Evolutionary conservation across 2,797 vertebrate genomes (phyloP), one percentile per base, ranked within the genome.

Genomic region (Sparidentex hasta): DNA sequence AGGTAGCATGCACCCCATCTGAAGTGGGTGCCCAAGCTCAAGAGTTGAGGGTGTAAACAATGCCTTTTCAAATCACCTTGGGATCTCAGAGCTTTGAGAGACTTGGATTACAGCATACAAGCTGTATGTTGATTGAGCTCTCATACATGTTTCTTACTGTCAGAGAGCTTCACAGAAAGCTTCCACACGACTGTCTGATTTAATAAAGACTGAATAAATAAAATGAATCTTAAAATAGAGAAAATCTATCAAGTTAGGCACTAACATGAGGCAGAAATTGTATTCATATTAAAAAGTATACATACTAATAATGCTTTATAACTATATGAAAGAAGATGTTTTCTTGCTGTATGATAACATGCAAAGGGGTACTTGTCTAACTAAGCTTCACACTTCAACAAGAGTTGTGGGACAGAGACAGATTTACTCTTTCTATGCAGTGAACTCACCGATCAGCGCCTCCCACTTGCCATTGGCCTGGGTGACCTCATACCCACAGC

Each of bases 381-480:
- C n/a, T 18, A 29, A 12, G 1, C n/a, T 25, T 7, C 23, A 14
- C 23, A 41, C 11, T 25, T 59, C 7, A 25, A n/a, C 55, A 56
- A 43, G 7, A 46, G 6, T 9, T 47, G 3, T 46, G n/a, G 18
- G 20, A 11, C 21, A 17, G 38, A 52, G 8, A 54, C 50, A 66
- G 3, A 23, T 41, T 43, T 18, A 8, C 38, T 43, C 27, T 65
- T 62, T 50, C 33, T 51, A 44, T 65, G 8, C 11, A 56, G 17
- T 67, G 3, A 56, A 92, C 98, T 97, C 94, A 99, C 98, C 98
- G 81, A 99, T 97, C 64, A 99, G 91, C 76, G 98, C 98, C 81
- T 99, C 98, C 98, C 98, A 99, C 93, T 99, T 99, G 76, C 98
- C 98, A 6, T 96, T 99, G 92, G 98, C 96, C 92, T 99, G 98